phyloP scores from a whole-genome alignment of 2,113 vertebrate species.

The Tenebrosternarchus preto region DNA sequence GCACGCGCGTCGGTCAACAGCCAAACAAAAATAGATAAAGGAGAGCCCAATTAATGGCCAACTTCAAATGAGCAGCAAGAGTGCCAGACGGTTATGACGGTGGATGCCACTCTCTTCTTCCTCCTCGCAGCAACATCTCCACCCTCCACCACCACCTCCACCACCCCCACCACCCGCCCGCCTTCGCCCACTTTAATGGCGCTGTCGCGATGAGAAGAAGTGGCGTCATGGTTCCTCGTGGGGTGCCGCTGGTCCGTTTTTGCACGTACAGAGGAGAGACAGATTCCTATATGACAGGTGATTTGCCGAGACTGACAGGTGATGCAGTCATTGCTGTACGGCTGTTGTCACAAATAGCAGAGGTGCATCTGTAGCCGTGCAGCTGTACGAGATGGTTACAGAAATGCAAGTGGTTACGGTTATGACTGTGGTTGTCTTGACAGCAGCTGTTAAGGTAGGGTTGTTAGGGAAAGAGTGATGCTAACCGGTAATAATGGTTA shows the following conservation, averaged over 20 bases:
- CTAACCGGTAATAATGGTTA: conserved; percentile 28
- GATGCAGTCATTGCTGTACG: background rate
- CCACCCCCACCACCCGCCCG: background rate
- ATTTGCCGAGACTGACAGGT: background rate
- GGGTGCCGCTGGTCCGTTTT: background rate
- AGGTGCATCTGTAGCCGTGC: background rate
- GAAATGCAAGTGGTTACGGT: background rate
- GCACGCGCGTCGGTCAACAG: conserved; percentile 74
- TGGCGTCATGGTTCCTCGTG: background rate
- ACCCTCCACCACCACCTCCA: background rate
- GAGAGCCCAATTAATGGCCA: conserved; percentile 74
- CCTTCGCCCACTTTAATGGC: background rate
- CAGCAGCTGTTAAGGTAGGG: conserved; percentile 3
- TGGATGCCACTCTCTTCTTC: conserved; percentile 3
- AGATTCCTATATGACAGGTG: background rate
- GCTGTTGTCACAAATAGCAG: background rate
- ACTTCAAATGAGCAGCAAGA: conserved; percentile 69
- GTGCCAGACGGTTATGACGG: conserved; percentile 35
- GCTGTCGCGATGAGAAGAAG: too few species aligned
- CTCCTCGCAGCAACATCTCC: background rate
- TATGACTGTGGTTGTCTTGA: conserved; percentile 2
- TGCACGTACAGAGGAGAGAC: background rate
- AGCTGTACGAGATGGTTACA: background rate
- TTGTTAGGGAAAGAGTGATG: conserved; percentile 39
- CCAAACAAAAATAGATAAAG: conserved; percentile 76